A percentile compares a stretch with the other conserved stretches of the same genome.
These are phyloP conservation scores for Diuraphis noxia DNA, from an alignment of 1,140 invertebrate genomes.

Conservation along the genomic window DNA sequence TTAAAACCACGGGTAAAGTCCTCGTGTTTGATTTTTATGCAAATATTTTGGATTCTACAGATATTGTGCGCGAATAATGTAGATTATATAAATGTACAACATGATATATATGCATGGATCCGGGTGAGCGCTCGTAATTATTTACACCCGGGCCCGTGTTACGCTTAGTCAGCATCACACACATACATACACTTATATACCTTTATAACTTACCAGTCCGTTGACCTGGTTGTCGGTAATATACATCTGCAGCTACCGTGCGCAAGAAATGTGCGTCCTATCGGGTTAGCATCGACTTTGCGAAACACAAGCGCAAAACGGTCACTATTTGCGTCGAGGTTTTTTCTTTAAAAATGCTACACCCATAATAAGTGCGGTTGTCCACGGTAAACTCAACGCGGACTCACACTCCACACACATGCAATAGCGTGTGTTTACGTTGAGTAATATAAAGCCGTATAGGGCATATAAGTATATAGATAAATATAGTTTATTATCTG, in stretches of 20 bases:
- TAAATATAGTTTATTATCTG: background rate
- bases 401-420: background rate
- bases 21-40: slow-evolving; percentile 8
- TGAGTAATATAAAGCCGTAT: background rate
- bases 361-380: background rate
- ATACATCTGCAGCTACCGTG: background rate
- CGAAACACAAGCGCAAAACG: background rate
- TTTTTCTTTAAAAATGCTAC: background rate
- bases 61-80: slow-evolving; percentile 8
- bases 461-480: background rate
- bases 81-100: background rate
- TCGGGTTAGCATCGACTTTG: background rate
- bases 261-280: background rate
- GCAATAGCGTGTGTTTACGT: background rate
- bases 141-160: slow-evolving; percentile 2
- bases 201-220: slow-evolving; percentile 3
- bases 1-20: background rate
- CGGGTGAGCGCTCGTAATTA: slow-evolving; percentile 25
- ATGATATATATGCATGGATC: background rate
- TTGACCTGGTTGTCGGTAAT: background rate
- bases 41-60: slow-evolving; percentile 15
- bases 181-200: background rate
- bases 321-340: background rate
- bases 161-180: slow-evolving; percentile 23
- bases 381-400: background rate